A percentile compares a stretch with the other conserved stretches of the same genome.
phyloP scores from a whole-genome alignment of 2,888 invertebrate genomes.

The Agonopterix heracliana region DNA sequence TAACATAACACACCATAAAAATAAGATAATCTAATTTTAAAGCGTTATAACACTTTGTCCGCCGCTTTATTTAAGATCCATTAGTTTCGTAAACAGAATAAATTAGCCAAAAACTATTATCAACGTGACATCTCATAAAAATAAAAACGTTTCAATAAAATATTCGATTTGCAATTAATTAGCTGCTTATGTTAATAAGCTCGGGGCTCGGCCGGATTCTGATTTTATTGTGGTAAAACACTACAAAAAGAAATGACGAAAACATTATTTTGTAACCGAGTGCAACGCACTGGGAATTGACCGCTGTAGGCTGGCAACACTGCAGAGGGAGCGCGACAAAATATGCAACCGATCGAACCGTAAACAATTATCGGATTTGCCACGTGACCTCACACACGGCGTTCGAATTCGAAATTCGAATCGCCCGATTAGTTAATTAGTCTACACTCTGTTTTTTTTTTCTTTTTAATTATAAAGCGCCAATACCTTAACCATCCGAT shows the following conservation, averaged over 20 bases:
- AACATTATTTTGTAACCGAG: slow-evolving; percentile 63
- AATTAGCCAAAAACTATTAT: slow-evolving; percentile 36
- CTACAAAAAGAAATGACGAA: slow-evolving; percentile 53
- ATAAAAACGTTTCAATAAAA: slow-evolving; percentile 43
- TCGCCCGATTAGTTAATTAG: slow-evolving; percentile 26
- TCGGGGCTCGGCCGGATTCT: slow-evolving; percentile 42
- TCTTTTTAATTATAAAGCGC: neutral
- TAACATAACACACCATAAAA: slow-evolving; percentile 9
- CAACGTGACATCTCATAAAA: slow-evolving; percentile 40
- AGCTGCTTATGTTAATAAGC: slow-evolving; percentile 61
- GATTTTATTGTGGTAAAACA: slow-evolving; percentile 58
- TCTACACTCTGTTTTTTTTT: neutral
- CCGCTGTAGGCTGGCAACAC: slow-evolving; percentile 53
- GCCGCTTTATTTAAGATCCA: slow-evolving; percentile 13
- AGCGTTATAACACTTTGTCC: slow-evolving; percentile 6
- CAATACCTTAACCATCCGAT: neutral
- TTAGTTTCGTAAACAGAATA: slow-evolving; percentile 36
- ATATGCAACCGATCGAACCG: slow-evolving; percentile 45
- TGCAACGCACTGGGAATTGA: slow-evolving; percentile 62
- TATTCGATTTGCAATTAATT: slow-evolving; percentile 59
- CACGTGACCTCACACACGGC: slow-evolving; percentile 40
- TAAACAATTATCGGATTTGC: slow-evolving; percentile 53
- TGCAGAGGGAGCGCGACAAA: slow-evolving; percentile 29
- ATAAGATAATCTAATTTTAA: slow-evolving; percentile 11
- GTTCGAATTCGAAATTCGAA: slow-evolving; percentile 38